Conservation (phyloP, 1,140 invertebrate species). For the Brachionus calyciflorus region DNA sequence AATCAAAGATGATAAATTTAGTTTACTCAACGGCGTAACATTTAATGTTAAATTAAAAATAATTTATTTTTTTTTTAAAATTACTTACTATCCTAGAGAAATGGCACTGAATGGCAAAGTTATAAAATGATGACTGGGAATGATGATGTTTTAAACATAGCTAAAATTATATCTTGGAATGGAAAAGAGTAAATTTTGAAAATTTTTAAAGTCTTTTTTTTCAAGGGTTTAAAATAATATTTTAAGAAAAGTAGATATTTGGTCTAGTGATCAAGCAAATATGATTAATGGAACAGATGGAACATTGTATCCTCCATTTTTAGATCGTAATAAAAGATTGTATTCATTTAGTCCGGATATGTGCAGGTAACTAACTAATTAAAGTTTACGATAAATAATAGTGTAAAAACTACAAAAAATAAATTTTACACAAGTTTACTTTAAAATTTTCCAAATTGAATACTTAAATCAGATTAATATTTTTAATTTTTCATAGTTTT, state of each 20-base stretch:
- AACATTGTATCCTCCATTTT: slow-evolving; percentile 44
- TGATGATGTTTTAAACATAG: background rate
- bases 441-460: no score
- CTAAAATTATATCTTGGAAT: slow-evolving; percentile 34
- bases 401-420: no score
- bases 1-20: slow-evolving; percentile 46
- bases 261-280: background rate
- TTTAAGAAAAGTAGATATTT: slow-evolving; percentile 21
- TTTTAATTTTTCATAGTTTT: no score
- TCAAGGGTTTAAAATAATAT: no score
- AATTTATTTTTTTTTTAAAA: no score
- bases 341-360: slow-evolving; percentile 42
- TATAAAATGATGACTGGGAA: slow-evolving; percentile 31
- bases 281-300: slow-evolving; percentile 44
- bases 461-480: no score
- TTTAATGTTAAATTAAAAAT: no score
- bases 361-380: no score
- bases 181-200: slow-evolving; percentile 16
- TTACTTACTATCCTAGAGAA: no score
- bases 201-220: no score
- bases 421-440: no score
- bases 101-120: slow-evolving; percentile 45
- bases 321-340: background rate
- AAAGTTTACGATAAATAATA: no score
- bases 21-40: slow-evolving; percentile 35